Evolutionary conservation across 2,113 vertebrate species (phyloP).

Genomic region (Lampris megalopsis): DNA sequence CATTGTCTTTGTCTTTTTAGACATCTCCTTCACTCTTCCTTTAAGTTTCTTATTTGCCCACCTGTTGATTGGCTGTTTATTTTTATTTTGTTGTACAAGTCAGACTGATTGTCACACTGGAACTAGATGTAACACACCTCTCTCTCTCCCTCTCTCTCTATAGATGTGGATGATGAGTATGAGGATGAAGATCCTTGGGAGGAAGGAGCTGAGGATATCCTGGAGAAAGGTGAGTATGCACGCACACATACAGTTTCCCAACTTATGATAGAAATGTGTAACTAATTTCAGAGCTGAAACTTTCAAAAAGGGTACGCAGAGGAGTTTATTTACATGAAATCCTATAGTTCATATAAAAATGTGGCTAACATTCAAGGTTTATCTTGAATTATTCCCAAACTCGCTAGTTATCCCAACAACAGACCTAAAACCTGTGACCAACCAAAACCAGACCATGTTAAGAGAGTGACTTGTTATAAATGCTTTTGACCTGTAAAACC

Average conservation of each 20-base stretch:
- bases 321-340: no score
- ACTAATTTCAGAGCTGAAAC: not conserved
- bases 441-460: no score
- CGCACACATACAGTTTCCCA: not conserved
- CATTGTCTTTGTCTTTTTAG: not conserved
- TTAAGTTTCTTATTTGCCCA: not conserved
- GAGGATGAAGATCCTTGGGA: constrained; percentile 95
- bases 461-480: no score
- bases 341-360: no score
- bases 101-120: no score
- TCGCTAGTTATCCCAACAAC: no score
- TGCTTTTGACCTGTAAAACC: no score
- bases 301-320: not conserved
- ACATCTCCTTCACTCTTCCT: not conserved
- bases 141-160: constrained; percentile 1
- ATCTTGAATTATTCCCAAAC: no score
- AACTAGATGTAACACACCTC: not conserved
- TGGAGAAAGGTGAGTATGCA: constrained; percentile 90
- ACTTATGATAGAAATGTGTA: not conserved
- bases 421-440: no score
- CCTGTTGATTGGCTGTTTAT: not conserved
- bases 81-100: not conserved
- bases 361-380: no score
- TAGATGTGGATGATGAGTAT: constrained; percentile 96
- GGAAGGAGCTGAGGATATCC: constrained; percentile 91